Evolutionary conservation across 1,140 invertebrate genomes (phyloP).

Genomic region (Halesus radiatus): DNA sequence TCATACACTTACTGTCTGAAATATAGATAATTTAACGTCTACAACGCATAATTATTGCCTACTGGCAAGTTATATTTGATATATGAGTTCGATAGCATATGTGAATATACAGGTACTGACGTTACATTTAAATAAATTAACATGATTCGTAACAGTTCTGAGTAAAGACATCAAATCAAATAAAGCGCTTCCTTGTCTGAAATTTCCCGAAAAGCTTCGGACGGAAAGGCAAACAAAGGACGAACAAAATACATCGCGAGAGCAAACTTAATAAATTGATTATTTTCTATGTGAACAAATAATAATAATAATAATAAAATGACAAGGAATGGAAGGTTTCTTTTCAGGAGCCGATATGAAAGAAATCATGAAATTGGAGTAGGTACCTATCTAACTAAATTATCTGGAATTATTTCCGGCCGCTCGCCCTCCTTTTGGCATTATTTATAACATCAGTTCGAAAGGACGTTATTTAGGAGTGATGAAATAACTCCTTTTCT

Average conservation of each 20-base stretch:
- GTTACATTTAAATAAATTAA: neutral
- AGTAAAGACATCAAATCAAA: no score
- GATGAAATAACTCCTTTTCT: no score
- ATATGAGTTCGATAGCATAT: no score
- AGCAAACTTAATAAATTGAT: constrained; percentile 6
- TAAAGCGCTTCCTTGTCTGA: no score
- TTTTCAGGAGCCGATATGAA: constrained; percentile 2
- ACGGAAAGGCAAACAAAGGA: neutral
- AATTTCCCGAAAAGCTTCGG: neutral
- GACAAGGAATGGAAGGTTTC: neutral
- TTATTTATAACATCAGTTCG: constrained; percentile 19
- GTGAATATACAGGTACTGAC: neutral
- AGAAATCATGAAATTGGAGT: constrained; percentile 27
- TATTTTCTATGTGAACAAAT: neutral
- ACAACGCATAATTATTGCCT: no score
- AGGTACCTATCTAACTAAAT: constrained; percentile 2
- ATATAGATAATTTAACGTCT: no score
- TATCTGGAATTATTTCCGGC: constrained; percentile 25
- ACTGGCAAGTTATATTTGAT: no score
- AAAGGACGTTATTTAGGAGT: constrained; percentile 3
- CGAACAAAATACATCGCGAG: neutral
- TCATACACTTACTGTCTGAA: no score
- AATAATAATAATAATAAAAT: neutral
- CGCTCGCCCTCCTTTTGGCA: constrained; percentile 4
- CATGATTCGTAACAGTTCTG: no score